Base-by-base conservation (phyloP, 2,113 vertebrate species). In the Falcunculus frontatus region DNA sequence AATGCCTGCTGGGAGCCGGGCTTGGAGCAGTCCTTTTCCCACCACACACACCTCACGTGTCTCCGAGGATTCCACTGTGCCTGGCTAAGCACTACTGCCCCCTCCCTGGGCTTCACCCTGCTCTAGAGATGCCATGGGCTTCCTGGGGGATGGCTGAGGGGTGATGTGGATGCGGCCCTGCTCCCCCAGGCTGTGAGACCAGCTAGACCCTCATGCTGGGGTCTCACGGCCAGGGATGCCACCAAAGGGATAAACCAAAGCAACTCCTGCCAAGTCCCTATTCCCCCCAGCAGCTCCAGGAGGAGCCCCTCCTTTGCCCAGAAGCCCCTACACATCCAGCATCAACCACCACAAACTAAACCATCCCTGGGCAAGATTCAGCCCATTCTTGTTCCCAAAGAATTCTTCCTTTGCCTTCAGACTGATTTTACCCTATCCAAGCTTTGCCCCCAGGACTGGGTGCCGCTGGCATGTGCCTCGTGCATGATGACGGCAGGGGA, bases 151-250 rank as follows among this genome's bases (percentile, higher is more conserved):
- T 47, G 55, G 62, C 39, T 27, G 52, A 50, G 53, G 49, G 44
- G 18, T 52, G n/a, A 27, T 35, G 77, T 20, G 53, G 39, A 8
- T 49, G 44, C 1, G 0, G 15, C 39, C n/a, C 50, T 0, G 0
- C 46, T 57, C 25, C 37, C 50, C 9, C 1, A 4, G 39, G 20
- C 75, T 55, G 29, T 39, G 47, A 52, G 49, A 73, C 19, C 37
- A 76, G 63, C 20, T 5, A 6, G 15, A 33, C 26, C 56, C 39
- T 50, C 2, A 1, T n/a, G 47, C 56, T 67, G 65, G 22, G 20
- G 9, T 59, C 29, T 23, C 2, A 1, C 17, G 10, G 10, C 46
- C 1, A 1, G 42, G 11, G 41, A 23, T 69, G 55, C 12, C 84
- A 64, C 10, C 33, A 39, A 69, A 55, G 30, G 16, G 39, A 50